Conservation (phyloP, 2,113 vertebrate genomes). For the Dromiciops gliroides region DNA sequence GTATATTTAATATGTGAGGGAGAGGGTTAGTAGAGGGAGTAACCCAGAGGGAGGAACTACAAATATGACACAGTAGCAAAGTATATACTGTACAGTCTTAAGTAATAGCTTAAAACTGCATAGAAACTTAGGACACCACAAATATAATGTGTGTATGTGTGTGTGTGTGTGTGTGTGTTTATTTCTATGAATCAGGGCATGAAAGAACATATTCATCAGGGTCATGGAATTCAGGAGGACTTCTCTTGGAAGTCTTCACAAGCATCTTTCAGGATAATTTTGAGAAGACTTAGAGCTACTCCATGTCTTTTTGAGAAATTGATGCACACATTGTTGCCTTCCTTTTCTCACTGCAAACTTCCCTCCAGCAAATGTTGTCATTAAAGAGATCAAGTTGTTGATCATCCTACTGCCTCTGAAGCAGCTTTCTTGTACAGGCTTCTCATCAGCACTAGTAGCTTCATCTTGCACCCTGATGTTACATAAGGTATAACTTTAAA, state of each 20-base stretch:
- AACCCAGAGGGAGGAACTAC: not conserved
- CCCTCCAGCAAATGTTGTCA: not conserved
- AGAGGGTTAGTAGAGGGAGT: not conserved
- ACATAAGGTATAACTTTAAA: not conserved
- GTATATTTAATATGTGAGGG: not conserved
- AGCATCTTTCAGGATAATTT: not conserved
- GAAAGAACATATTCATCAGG: not conserved
- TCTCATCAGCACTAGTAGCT: not conserved
- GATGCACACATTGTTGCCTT: slow-evolving; percentile 4
- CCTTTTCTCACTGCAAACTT: slow-evolving; percentile 30
- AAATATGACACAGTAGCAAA: not conserved
- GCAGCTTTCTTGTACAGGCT: not conserved
- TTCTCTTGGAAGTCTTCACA: not conserved
- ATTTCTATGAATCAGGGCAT: not conserved
- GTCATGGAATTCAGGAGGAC: not conserved
- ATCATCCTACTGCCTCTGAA: slow-evolving; percentile 27
- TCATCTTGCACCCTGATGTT: not conserved
- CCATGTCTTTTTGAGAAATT: not conserved
- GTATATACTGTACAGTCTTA: not conserved
- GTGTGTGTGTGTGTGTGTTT: not conserved
- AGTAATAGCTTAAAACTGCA: not conserved
- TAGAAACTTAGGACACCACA: not conserved
- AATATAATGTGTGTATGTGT: not conserved
- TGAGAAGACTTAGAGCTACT: not conserved
- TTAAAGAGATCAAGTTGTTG: slow-evolving; percentile 23